These are phyloP conservation scores for Anabas testudineus DNA, from an alignment of 2,797 vertebrate genomes.

Conservation along the genomic window DNA sequence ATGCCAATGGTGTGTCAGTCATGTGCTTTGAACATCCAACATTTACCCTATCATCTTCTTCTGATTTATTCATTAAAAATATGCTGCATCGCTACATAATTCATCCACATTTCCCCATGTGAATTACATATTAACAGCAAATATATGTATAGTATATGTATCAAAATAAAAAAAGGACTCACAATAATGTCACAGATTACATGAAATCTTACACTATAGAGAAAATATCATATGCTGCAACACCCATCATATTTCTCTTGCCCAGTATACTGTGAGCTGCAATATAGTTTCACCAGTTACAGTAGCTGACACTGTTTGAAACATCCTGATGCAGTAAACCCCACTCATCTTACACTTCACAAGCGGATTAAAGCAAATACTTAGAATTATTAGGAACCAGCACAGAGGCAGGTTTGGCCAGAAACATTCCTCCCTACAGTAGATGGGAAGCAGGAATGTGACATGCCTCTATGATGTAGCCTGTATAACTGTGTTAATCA, in stretches of 20 bases:
- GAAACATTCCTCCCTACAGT: constrained; percentile 51
- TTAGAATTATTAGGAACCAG: constrained; percentile 34
- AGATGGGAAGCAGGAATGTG: constrained; percentile 60
- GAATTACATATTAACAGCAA: too few species aligned
- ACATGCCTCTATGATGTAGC: constrained; percentile 36
- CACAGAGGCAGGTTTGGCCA: constrained; percentile 26
- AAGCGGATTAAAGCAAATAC: constrained; percentile 54
- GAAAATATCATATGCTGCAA: background rate
- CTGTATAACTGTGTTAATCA: constrained; percentile 45
- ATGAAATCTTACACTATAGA: constrained; percentile 4
- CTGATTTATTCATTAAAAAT: too few species aligned
- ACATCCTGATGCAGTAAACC: constrained; percentile 37
- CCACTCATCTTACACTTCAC: constrained; percentile 42
- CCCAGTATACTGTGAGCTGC: background rate
- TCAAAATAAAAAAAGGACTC: constrained; percentile 9
- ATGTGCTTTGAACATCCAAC: too few species aligned
- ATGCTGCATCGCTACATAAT: too few species aligned
- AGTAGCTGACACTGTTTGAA: constrained; percentile 40
- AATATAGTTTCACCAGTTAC: constrained; percentile 1
- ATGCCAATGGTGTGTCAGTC: too few species aligned
- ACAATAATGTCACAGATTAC: background rate
- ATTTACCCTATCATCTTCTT: too few species aligned
- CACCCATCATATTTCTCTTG: background rate
- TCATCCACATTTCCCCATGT: too few species aligned
- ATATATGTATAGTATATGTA: background rate